Conservation (phyloP, 35 echinoderm and acorn worm genomes). For the Diadema setosum region DNA sequence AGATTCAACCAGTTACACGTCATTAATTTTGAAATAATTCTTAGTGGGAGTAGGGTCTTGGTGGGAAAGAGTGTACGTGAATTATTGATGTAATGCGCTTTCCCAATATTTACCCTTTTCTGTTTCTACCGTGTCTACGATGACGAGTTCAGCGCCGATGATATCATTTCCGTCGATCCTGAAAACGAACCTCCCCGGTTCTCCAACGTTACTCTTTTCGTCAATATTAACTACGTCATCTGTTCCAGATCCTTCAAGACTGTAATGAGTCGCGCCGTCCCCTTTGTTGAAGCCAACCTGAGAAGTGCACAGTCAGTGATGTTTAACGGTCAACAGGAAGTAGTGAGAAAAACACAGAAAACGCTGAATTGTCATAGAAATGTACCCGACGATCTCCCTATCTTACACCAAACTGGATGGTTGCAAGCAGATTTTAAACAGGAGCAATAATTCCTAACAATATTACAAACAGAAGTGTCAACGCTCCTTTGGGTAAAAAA, state of each 20-base stretch:
- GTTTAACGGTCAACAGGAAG: background rate
- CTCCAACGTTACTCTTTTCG: conserved; percentile 46
- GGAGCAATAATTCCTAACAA: background rate
- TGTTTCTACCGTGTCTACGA: too few species aligned
- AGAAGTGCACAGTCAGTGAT: background rate
- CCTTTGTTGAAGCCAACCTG: conserved; percentile 62
- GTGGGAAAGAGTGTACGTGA: too few species aligned
- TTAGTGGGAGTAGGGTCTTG: too few species aligned
- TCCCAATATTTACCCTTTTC: too few species aligned
- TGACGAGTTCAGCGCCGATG: too few species aligned
- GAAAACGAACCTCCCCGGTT: conserved; percentile 53
- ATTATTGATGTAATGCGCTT: too few species aligned
- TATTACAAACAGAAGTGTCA: background rate
- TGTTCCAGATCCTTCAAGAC: conserved; percentile 24
- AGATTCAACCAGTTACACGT: too few species aligned
- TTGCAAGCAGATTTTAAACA: background rate
- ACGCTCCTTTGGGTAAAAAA: too few species aligned
- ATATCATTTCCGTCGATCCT: background rate
- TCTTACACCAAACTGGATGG: background rate
- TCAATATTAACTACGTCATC: conserved; percentile 52
- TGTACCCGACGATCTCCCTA: too few species aligned
- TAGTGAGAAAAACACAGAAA: background rate
- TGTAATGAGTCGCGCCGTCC: conserved; percentile 31
- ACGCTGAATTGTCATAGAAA: background rate
- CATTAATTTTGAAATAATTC: too few species aligned